Conservation (phyloP, 2,888 invertebrate species). For the Leptopterna dolabrata region DNA sequence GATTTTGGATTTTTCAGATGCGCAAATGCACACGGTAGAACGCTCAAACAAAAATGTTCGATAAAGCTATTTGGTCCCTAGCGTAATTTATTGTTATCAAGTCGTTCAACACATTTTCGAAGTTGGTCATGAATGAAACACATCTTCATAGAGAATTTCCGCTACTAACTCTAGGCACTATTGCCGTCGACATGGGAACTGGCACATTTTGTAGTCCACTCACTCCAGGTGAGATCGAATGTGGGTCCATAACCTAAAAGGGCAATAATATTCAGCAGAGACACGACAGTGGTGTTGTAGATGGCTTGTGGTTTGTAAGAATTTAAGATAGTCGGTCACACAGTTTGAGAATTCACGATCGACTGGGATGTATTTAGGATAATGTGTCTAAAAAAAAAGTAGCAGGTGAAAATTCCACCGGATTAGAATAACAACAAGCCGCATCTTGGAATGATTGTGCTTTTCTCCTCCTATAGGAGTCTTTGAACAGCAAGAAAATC, state of each 20-base stretch:
- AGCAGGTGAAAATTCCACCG: no score
- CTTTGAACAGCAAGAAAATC: constrained; percentile 54
- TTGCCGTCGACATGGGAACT: not conserved
- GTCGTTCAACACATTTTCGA: constrained; percentile 8
- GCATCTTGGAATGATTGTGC: no score
- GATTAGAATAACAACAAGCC: no score
- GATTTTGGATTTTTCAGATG: constrained; percentile 1
- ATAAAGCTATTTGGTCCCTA: not conserved
- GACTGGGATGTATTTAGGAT: no score
- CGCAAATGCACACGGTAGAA: not conserved
- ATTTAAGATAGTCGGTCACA: no score
- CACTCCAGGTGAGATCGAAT: not conserved
- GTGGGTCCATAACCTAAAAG: no score
- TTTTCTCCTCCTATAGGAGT: constrained; percentile 37
- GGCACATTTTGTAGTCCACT: not conserved
- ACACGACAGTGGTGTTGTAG: no score
- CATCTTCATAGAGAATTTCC: constrained; percentile 59
- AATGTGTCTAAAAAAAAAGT: no score
- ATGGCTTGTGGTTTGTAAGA: no score
- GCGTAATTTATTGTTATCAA: not conserved
- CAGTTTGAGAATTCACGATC: no score
- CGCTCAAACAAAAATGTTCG: constrained; percentile 34
- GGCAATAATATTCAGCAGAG: no score
- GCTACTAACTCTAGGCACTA: constrained; percentile 24
- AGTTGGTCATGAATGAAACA: constrained; percentile 50